Conservation (phyloP, 1,140 invertebrate species). For the Pararge aegeria region DNA sequence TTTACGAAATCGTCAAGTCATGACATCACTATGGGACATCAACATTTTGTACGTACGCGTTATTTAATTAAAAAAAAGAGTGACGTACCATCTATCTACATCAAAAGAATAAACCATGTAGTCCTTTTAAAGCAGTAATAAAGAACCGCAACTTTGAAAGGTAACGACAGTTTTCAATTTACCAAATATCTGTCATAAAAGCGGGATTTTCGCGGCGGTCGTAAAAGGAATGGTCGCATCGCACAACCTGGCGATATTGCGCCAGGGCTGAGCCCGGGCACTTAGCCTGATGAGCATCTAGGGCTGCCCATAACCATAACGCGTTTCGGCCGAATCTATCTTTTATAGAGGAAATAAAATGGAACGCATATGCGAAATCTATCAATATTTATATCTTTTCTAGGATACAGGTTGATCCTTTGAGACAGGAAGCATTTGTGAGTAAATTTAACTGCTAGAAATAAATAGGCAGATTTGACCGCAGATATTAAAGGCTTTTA, state of each 20-base stretch:
- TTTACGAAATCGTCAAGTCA: too few relatives aligned
- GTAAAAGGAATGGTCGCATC: conserved; percentile 46
- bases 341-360: conserved; percentile 22
- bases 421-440: too few relatives aligned
- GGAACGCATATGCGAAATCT: conserved; percentile 3
- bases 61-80: too few relatives aligned
- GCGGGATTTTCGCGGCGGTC: conserved; percentile 40
- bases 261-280: conserved; percentile 32
- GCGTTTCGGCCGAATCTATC: conserved; percentile 6
- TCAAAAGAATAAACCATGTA: neutral
- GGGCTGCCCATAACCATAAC: conserved; percentile 23
- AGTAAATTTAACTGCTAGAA: too few relatives aligned
- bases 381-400: neutral
- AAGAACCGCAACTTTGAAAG: conserved; percentile 6
- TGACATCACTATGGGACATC: too few relatives aligned
- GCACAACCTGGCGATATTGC: conserved; percentile 44
- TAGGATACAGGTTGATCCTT: too few relatives aligned
- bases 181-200: conserved; percentile 39
- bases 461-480: neutral
- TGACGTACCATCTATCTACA: neutral
- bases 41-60: too few relatives aligned
- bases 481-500: too few relatives aligned
- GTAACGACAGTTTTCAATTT: conserved; percentile 21
- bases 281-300: conserved; percentile 53
- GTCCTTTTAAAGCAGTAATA: neutral